Evolutionary conservation across 2,797 vertebrate species (phyloP).

Genomic region (Cossypha heuglini): DNA sequence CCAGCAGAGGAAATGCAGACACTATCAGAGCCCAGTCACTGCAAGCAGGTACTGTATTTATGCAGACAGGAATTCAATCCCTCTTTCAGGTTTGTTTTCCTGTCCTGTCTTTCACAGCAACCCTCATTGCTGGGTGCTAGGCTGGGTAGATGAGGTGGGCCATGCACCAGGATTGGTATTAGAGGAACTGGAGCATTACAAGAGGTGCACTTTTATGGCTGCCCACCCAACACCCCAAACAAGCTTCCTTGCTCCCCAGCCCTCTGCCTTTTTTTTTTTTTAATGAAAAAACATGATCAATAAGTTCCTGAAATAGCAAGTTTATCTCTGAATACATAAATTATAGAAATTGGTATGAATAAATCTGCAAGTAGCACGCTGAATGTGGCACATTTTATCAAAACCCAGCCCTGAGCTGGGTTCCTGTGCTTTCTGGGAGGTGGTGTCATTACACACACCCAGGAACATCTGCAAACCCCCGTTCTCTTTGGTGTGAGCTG

Average conservation of each 20-base stretch:
- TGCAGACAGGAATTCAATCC: neutral
- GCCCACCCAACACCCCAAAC: constrained; percentile 41
- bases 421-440: constrained; percentile 71
- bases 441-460: constrained; percentile 85
- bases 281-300: constrained; percentile 80
- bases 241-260: neutral
- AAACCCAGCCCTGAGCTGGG: constrained; percentile 61
- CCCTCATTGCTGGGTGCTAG: neutral
- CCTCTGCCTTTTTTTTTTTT: neutral
- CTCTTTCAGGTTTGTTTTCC: neutral
- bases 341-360: constrained; percentile 90
- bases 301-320: constrained; percentile 86
- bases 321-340: constrained; percentile 97
- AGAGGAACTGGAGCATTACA: neutral
- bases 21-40: neutral
- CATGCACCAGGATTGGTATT: neutral
- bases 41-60: fast-evolving
- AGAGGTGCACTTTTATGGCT: neutral
- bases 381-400: constrained; percentile 86
- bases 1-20: neutral
- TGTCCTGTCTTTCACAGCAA: neutral
- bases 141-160: neutral
- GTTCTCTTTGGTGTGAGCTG: constrained; percentile 81
- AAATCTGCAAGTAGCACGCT: constrained; percentile 93
- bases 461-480: constrained; percentile 90